phyloP scores from a whole-genome alignment of 2,113 vertebrate genomes.

The Pachypanchax playfairii region DNA sequence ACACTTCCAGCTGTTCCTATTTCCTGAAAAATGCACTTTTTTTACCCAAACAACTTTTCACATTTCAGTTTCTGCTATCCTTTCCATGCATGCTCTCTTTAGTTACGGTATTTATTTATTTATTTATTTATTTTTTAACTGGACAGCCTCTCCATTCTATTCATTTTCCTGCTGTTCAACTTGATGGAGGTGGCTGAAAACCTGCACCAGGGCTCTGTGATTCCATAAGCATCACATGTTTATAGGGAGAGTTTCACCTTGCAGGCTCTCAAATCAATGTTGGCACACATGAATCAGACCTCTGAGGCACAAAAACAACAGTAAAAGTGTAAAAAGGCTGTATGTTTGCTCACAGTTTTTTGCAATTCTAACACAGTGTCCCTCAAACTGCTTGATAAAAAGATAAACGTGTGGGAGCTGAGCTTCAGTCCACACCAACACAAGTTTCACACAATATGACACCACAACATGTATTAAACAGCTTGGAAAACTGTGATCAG shows the following conservation, averaged over 20 bases:
- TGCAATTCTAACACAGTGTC: conserved; percentile 21
- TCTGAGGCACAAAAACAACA: conserved; percentile 31
- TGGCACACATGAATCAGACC: conserved; percentile 68
- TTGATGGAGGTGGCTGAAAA: conserved; percentile 49
- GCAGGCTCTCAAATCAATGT: conserved; percentile 71
- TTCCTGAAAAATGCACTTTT: not conserved
- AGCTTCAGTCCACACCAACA: conserved; percentile 32
- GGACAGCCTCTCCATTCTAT: conserved; percentile 13
- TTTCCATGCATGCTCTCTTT: conserved; percentile 17
- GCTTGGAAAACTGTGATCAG: conserved; percentile 30
- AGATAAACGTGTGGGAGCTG: conserved; percentile 20
- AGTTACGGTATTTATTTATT: conserved; percentile 1
- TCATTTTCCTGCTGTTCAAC: conserved; percentile 42
- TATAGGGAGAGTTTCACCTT: conserved; percentile 66
- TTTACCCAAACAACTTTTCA: conserved; percentile 3
- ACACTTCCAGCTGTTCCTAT: conserved; percentile 14
- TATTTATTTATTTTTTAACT: conserved; percentile 43
- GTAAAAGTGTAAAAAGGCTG: conserved; percentile 5
- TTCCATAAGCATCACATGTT: conserved; percentile 73
- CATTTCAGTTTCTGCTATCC: conserved; percentile 47
- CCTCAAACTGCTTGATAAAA: conserved; percentile 37
- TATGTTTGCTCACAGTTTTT: conserved; percentile 12
- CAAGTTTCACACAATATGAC: conserved; percentile 35
- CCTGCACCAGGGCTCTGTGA: conserved; percentile 48
- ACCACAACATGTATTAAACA: conserved; percentile 30